A percentile compares a stretch with the other conserved stretches of the same genome.
Evolutionary conservation across 2,888 invertebrate genomes (phyloP).

Genomic region (Caenorhabditis sinica): DNA sequence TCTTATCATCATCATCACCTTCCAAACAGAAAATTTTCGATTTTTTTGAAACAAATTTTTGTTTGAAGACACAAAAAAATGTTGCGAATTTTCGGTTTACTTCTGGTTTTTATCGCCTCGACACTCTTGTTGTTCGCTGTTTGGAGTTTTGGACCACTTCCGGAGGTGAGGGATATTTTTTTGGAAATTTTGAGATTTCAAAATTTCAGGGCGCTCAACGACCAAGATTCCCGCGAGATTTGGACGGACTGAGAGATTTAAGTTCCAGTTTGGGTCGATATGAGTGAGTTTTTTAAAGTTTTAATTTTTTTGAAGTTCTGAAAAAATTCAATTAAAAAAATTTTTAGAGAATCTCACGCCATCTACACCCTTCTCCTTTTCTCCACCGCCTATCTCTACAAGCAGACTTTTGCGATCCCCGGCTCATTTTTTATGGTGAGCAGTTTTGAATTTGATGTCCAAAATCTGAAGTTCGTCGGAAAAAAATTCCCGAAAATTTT

Average conservation of each 20-base stretch:
- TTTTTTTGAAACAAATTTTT: constrained; percentile 6
- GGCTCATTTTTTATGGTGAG: constrained; percentile 86
- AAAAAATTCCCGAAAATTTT: no score
- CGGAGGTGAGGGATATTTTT: constrained; percentile 32
- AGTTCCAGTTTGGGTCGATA: constrained; percentile 47
- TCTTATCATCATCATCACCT: not conserved
- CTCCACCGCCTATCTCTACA: constrained; percentile 86
- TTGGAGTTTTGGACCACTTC: constrained; percentile 58
- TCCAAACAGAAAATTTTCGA: not conserved
- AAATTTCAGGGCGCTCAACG: constrained; percentile 44
- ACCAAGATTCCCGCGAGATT: constrained; percentile 46
- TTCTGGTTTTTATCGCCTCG: constrained; percentile 47
- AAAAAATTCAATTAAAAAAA: not conserved
- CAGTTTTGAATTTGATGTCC: no score
- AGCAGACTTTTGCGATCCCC: constrained; percentile 87
- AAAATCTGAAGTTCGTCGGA: not conserved
- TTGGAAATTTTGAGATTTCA: not conserved
- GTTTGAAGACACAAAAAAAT: constrained; percentile 10
- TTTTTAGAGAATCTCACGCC: constrained; percentile 55
- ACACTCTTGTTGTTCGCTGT: constrained; percentile 42
- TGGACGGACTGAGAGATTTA: constrained; percentile 52
- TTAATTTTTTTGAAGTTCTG: not conserved
- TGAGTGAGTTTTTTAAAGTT: constrained; percentile 34
- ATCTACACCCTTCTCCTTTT: constrained; percentile 52
- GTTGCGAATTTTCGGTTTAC: constrained; percentile 41